Conservation (phyloP, 1,140 invertebrate genomes). For the Zelostemma sp. region DNA sequence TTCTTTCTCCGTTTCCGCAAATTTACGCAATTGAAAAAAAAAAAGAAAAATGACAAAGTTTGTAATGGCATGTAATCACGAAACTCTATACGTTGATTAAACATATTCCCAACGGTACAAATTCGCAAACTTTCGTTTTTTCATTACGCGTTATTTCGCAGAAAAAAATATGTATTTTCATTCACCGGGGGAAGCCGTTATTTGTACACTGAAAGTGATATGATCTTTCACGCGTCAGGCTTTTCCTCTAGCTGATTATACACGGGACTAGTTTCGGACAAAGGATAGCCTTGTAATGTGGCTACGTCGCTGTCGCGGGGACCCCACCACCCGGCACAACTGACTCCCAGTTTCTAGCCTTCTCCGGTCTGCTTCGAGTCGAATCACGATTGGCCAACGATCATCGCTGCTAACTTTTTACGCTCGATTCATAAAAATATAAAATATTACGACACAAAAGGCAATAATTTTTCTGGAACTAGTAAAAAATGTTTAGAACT, state of each 20-base stretch:
- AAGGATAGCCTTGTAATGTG: constrained; percentile 62
- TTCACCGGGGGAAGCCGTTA: constrained; percentile 26
- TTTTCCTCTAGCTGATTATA: constrained; percentile 30
- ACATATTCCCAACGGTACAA: no score
- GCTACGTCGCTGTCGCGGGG: constrained; percentile 29
- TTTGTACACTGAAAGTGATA: constrained; percentile 27
- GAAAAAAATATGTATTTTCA: constrained; percentile 8
- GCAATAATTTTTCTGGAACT: no score
- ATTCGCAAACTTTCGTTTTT: neutral
- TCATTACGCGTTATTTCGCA: neutral
- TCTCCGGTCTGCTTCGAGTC: constrained; percentile 47
- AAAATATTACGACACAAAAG: constrained; percentile 32
- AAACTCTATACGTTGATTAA: no score
- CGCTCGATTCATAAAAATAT: constrained; percentile 32
- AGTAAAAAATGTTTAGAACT: no score
- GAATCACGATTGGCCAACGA: constrained; percentile 59
- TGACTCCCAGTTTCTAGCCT: constrained; percentile 56
- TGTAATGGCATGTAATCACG: no score
- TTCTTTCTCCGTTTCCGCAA: constrained; percentile 7
- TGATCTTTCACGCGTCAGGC: constrained; percentile 32
- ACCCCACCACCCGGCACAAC: constrained; percentile 48
- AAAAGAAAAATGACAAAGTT: neutral
- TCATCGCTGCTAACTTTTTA: constrained; percentile 46
- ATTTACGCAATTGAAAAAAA: constrained; percentile 1
- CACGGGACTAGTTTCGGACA: constrained; percentile 60